Percentiles rank a stretch among this genome's conserved stretches.
phyloP scores from a whole-genome alignment of 2,888 invertebrate genomes.

The Cyclophora punctaria region DNA sequence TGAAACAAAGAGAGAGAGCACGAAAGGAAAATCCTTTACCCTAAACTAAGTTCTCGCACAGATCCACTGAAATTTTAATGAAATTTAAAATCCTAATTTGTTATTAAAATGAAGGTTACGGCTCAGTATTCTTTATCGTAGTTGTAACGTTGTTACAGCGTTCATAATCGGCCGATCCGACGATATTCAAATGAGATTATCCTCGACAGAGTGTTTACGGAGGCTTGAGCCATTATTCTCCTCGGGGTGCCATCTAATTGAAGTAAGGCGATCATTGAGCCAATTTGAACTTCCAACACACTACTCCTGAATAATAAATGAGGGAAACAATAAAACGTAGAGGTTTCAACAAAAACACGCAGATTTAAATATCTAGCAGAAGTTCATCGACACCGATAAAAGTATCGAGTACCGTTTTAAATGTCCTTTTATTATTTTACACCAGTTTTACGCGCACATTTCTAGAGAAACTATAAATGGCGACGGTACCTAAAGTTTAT shows the following conservation, averaged over 20 bases:
- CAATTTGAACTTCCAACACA: constrained; percentile 19
- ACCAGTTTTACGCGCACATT: too few relatives aligned
- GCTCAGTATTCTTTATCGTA: constrained; percentile 1
- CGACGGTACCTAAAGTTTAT: constrained; percentile 1
- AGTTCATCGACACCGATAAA: constrained; percentile 16
- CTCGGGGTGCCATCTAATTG: constrained; percentile 16
- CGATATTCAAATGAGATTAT: constrained; percentile 15
- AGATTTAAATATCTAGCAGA: neutral
- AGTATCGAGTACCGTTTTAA: constrained; percentile 10
- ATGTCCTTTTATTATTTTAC: too few relatives aligned
- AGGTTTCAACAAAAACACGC: too few relatives aligned
- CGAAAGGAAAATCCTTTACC: too few relatives aligned
- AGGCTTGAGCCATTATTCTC: constrained; percentile 8
- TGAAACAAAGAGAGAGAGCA: too few relatives aligned
- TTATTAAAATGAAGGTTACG: neutral
- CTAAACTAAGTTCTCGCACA: too few relatives aligned
- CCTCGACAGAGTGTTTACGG: constrained; percentile 8
- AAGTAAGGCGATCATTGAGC: constrained; percentile 18
- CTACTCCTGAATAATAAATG: constrained; percentile 20
- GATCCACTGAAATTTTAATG: too few relatives aligned
- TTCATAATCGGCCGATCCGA: constrained; percentile 3
- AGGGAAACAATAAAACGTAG: constrained; percentile 1
- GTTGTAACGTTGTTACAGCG: constrained; percentile 6
- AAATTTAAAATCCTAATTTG: too few relatives aligned
- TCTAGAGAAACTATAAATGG: neutral